Percentiles rank a stretch among this genome's conserved stretches.
These are phyloP conservation scores for Oreortyx pictus DNA, from an alignment of 2,797 vertebrate species.

Conservation along the genomic window DNA sequence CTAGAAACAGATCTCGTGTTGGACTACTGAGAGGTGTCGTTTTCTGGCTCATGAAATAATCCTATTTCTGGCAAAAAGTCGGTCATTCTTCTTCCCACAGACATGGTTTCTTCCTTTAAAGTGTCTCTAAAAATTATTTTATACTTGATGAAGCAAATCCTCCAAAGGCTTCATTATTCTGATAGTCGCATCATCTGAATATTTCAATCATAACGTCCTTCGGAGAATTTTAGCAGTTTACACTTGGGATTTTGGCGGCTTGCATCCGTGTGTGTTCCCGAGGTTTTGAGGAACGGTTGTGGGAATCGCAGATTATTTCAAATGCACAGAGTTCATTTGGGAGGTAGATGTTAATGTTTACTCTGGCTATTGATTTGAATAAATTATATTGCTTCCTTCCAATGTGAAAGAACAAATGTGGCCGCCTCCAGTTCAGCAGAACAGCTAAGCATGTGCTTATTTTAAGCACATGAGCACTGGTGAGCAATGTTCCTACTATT, in stretches of 20 bases:
- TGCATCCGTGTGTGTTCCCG: background rate
- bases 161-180: constrained; percentile 79
- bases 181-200: constrained; percentile 79
- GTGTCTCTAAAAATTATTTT: constrained; percentile 80
- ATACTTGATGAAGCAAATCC: constrained; percentile 76
- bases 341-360: constrained; percentile 33
- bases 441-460: background rate
- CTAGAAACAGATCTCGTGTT: constrained; percentile 71
- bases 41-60: constrained; percentile 69
- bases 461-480: rapidly evolving
- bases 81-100: constrained; percentile 63
- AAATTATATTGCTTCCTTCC: background rate
- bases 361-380: constrained; percentile 53
- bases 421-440: background rate
- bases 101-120: constrained; percentile 74
- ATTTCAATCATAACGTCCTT: constrained; percentile 77
- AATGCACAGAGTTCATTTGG: constrained; percentile 45
- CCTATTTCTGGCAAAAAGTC: constrained; percentile 70
- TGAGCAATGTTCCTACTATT: background rate
- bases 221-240: constrained; percentile 50
- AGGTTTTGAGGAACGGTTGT: constrained; percentile 51
- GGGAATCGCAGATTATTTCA: constrained; percentile 42
- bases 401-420: background rate
- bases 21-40: constrained; percentile 73
- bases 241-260: constrained; percentile 32